Base-by-base conservation (phyloP, 92 coral and sea anemone genomes). In the Nematostella vectensis region DNA sequence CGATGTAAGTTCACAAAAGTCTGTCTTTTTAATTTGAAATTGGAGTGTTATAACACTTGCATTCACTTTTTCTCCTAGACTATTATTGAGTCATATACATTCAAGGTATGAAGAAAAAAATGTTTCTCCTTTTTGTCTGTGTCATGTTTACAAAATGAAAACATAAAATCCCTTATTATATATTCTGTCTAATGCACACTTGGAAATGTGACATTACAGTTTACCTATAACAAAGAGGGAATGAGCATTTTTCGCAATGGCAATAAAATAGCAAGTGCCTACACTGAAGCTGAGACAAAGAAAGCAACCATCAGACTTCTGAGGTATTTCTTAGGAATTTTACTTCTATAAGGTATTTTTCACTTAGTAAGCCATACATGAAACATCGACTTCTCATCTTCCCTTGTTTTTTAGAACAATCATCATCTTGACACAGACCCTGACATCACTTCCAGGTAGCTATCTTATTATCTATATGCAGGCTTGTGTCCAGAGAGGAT, bases 391-490 rank as follows among this genome's bases (percentile, higher is more conserved):
- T n/a, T n/a, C n/a, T n/a, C n/a, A n/a, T n/a, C n/a, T n/a, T n/a
- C n/a, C n/a, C n/a, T n/a, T 33, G 6, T 33, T 33, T 67, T 79
- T 29, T 61, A 91, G 98, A 51, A 91, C 98, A 38, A 83, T 91
- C n/a, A 88, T 91, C 55, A 72, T 91, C 30, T 70, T 91, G 65
- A 91, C 96, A 43, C 98, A 91, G 72, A 86, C 98, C 4, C 45
- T 91, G 61, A 82, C 85, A 6, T 91, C 98, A 25, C 70, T 91
- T n/a, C 98, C 98, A 62, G 98, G 98, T 91, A 81, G 48, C 54
- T 52, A 16, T 25, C n/a, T n/a, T n/a, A n/a, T n/a, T n/a, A n/a
- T n/a, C n/a, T n/a, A n/a, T n/a, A n/a, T n/a, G n/a, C n/a, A n/a
- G n/a, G n/a, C n/a, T n/a, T n/a, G n/a, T n/a, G n/a, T n/a, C n/a